phyloP scores from a whole-genome alignment of 2,113 vertebrate species.

The Sander vitreus region DNA sequence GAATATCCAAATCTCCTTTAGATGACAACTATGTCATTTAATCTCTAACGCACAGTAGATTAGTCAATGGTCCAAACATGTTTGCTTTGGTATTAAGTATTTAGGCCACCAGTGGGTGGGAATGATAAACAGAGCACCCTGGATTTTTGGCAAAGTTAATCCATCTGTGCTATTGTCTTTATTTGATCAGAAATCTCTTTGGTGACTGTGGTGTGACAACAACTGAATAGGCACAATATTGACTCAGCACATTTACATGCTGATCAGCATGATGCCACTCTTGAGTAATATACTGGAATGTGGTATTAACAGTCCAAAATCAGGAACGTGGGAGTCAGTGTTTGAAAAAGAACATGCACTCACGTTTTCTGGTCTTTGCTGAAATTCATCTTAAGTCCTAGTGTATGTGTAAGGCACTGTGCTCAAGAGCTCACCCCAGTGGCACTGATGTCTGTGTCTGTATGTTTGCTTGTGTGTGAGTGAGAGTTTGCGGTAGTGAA shows the following conservation, averaged over 20 bases:
- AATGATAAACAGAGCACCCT: conserved; percentile 48
- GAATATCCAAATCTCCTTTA: conserved; percentile 3
- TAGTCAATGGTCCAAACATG: conserved; percentile 52
- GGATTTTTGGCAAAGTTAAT: conserved; percentile 67
- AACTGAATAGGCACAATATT: conserved; percentile 32
- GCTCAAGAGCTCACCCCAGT: conserved; percentile 16
- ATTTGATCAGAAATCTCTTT: conserved; percentile 45
- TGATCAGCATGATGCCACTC: conserved; percentile 44
- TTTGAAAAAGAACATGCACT: conserved; percentile 7
- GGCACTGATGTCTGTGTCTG: neutral
- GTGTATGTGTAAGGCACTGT: neutral
- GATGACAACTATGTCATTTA: conserved; percentile 31
- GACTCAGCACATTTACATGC: conserved; percentile 66
- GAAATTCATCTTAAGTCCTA: neutral
- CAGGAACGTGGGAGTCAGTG: conserved; percentile 52
- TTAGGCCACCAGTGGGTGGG: conserved; percentile 69
- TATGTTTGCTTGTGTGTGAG: neutral
- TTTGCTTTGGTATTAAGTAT: conserved; percentile 78
- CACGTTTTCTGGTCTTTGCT: neutral
- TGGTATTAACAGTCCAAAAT: conserved; percentile 40
- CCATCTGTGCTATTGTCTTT: conserved; percentile 34
- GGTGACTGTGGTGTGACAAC: conserved; percentile 33
- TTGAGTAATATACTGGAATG: conserved; percentile 58
- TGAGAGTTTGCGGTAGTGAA: neutral
- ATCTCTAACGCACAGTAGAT: conserved; percentile 41